Conservation (phyloP, 2,113 vertebrate species). For the Pavo muticus region DNA sequence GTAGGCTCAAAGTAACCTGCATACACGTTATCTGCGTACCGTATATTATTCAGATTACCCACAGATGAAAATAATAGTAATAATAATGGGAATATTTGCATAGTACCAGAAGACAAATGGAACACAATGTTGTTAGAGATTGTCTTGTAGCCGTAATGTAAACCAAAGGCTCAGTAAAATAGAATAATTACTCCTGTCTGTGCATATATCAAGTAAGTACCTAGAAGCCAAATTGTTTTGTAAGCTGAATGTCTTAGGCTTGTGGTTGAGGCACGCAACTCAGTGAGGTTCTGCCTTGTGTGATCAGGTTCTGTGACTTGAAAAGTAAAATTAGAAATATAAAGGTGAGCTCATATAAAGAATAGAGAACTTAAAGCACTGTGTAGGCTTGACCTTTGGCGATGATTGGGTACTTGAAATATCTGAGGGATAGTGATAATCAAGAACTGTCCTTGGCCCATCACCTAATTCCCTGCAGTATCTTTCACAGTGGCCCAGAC, state of each 20-base stretch:
- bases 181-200: not conserved
- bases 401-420: not conserved
- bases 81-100: not conserved
- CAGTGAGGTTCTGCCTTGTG: not conserved
- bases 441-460: not conserved
- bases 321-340: not conserved
- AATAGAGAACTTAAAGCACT: not conserved
- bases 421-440: not conserved
- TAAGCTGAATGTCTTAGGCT: not conserved
- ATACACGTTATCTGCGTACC: not conserved
- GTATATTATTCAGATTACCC: not conserved
- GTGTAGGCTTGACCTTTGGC: not conserved
- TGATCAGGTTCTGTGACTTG: not conserved
- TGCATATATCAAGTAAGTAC: not conserved
- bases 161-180: not conserved
- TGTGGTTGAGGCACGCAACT: not conserved
- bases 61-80: not conserved
- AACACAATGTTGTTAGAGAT: not conserved
- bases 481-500: not conserved
- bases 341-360: not conserved
- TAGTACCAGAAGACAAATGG: not conserved
- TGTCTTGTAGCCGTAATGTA: not conserved
- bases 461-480: not conserved
- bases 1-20: not conserved
- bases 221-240: not conserved